Percentiles rank a stretch among this genome's conserved stretches.
Conservation (phyloP, 2,113 vertebrate species). For the Petromus typicus region DNA sequence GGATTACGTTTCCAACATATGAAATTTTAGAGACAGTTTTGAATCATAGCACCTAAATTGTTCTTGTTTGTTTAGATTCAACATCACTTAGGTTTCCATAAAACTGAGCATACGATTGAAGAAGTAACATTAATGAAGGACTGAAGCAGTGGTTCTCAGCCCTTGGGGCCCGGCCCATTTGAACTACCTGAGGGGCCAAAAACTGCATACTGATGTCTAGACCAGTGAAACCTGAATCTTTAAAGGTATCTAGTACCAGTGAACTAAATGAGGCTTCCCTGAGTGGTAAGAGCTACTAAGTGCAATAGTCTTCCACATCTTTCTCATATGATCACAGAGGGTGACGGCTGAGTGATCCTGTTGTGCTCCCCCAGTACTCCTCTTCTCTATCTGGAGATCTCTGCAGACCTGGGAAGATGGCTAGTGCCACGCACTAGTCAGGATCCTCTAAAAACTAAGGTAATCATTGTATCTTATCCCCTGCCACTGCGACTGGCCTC, state of each 20-base stretch:
- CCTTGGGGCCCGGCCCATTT: not conserved
- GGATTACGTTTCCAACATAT: not conserved
- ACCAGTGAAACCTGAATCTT: not conserved
- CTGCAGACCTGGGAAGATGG: not conserved
- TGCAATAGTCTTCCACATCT: not conserved
- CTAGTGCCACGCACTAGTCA: not conserved
- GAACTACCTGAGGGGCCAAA: not conserved
- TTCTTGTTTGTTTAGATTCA: slow-evolving; percentile 4
- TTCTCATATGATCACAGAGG: not conserved
- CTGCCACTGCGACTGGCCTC: not conserved
- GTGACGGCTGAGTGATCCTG: not conserved
- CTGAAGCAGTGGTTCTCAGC: not conserved
- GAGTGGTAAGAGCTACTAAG: not conserved
- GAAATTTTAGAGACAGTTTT: not conserved
- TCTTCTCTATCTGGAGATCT: not conserved
- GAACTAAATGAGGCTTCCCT: not conserved
- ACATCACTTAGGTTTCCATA: not conserved
- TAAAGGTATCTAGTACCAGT: not conserved
- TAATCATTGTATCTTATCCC: not conserved
- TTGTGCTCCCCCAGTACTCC: not conserved
- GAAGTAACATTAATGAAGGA: not conserved
- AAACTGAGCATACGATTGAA: not conserved
- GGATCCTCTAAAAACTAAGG: not conserved
- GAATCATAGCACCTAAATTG: not conserved
- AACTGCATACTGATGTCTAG: not conserved